Conservation (phyloP, 1,140 invertebrate genomes). For the Maconellicoccus hirsutus region DNA sequence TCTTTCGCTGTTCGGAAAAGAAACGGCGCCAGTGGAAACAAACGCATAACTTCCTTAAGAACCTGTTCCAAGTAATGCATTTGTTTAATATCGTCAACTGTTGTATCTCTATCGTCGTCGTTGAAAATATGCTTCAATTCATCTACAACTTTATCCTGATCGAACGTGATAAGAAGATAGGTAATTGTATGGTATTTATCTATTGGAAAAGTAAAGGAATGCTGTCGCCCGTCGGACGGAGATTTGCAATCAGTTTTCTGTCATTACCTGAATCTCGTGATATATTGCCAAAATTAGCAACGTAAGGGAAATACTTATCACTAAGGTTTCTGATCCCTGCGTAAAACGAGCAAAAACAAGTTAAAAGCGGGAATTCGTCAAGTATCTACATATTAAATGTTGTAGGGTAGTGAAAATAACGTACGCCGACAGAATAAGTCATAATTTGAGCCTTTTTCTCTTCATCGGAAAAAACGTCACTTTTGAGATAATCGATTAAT, state of each 20-base stretch:
- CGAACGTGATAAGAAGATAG: not conserved
- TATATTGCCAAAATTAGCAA: not conserved
- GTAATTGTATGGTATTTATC: too few species aligned
- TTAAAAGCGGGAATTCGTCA: not conserved
- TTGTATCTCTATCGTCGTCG: conserved; percentile 22
- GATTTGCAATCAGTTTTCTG: too few species aligned
- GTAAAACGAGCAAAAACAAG: too few species aligned
- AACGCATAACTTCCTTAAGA: conserved; percentile 47
- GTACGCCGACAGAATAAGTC: not conserved
- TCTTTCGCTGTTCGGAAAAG: conserved; percentile 35
- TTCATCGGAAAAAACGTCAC: not conserved
- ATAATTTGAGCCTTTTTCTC: not conserved
- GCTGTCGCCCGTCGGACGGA: too few species aligned
- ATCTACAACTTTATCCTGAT: conserved; percentile 16
- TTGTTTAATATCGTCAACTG: conserved; percentile 38
- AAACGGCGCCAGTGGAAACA: conserved; percentile 47
- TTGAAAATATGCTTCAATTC: conserved; percentile 25
- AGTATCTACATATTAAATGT: too few species aligned
- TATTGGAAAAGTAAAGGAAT: too few species aligned
- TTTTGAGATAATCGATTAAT: not conserved
- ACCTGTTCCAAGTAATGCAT: conserved; percentile 49
- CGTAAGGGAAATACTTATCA: not conserved
- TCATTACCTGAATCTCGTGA: not conserved
- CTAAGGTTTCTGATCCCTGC: not conserved
- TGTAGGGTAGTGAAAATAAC: too few species aligned